Percentiles rank a stretch among this genome's conserved stretches.
Conservation (phyloP, 2,888 invertebrate species). For the Heliconius ethilla region DNA sequence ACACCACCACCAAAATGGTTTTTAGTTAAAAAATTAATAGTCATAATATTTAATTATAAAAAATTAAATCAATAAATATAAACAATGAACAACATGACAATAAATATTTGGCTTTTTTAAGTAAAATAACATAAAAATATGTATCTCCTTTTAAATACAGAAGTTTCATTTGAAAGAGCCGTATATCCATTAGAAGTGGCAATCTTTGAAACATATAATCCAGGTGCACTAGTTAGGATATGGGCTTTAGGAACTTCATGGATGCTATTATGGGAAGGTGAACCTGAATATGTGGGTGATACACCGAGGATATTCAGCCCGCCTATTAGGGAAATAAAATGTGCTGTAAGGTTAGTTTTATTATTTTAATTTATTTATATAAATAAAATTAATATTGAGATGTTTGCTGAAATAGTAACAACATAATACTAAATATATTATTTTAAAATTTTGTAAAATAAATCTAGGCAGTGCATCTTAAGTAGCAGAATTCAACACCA, state of each 20-base stretch:
- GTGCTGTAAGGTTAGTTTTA: constrained; percentile 62
- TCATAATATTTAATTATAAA: background rate
- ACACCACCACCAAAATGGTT: too few relatives aligned
- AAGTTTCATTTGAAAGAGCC: constrained; percentile 84
- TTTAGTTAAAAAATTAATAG: background rate
- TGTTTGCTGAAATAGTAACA: background rate
- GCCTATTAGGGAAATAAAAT: constrained; percentile 81
- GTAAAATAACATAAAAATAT: background rate
- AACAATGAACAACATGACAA: background rate
- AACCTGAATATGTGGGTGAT: constrained; percentile 83
- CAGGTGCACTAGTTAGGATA: constrained; percentile 90
- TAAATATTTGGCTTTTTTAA: background rate
- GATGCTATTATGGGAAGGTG: constrained; percentile 89
- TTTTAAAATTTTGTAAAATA: too few relatives aligned
- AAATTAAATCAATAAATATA: too few relatives aligned
- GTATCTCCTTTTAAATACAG: constrained; percentile 59
- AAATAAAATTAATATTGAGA: background rate
- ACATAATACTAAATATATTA: background rate
- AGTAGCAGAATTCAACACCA: too few relatives aligned
- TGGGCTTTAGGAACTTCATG: constrained; percentile 86
- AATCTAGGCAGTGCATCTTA: too few relatives aligned
- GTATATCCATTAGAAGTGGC: constrained; percentile 87
- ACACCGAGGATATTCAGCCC: constrained; percentile 90
- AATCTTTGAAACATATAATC: constrained; percentile 93
- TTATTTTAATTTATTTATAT: background rate